These are phyloP conservation scores for Potamarius usumacintae DNA, from an alignment of 2,113 vertebrate species.

Conservation along the genomic window DNA sequence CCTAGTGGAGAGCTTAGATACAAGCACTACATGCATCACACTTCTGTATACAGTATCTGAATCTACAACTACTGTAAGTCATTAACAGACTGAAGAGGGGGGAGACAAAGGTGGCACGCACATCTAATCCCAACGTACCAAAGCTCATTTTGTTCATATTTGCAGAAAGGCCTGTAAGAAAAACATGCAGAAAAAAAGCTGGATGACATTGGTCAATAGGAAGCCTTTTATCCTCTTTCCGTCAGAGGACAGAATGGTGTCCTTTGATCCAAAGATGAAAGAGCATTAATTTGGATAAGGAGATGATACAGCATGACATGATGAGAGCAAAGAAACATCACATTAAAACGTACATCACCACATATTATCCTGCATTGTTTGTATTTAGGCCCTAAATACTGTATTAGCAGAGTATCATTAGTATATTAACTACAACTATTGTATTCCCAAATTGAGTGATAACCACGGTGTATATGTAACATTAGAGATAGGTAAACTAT, in stretches of 20 bases:
- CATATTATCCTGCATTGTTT: slow-evolving; percentile 4
- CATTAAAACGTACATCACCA: slow-evolving; percentile 27
- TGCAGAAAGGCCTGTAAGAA: neutral
- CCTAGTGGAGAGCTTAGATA: slow-evolving; percentile 54
- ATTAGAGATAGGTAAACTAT: neutral
- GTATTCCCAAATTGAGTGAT: neutral
- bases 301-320: slow-evolving; percentile 38
- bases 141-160: slow-evolving; percentile 23
- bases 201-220: slow-evolving; percentile 48
- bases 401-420: neutral
- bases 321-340: slow-evolving; percentile 35
- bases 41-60: slow-evolving; percentile 15
- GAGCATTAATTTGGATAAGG: slow-evolving; percentile 48
- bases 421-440: neutral
- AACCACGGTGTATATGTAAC: neutral
- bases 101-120: neutral
- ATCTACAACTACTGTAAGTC: slow-evolving; percentile 18
- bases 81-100: neutral
- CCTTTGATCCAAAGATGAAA: slow-evolving; percentile 55
- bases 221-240: slow-evolving; percentile 35
- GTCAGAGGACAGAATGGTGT: slow-evolving; percentile 42
- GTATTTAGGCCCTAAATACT: slow-evolving; percentile 2
- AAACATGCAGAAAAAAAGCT: slow-evolving; percentile 19
- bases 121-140: neutral
- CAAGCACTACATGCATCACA: slow-evolving; percentile 19